These are phyloP conservation scores for Drosophila kurseongensis DNA, from an alignment of 1,140 invertebrate genomes.

Conservation along the genomic window DNA sequence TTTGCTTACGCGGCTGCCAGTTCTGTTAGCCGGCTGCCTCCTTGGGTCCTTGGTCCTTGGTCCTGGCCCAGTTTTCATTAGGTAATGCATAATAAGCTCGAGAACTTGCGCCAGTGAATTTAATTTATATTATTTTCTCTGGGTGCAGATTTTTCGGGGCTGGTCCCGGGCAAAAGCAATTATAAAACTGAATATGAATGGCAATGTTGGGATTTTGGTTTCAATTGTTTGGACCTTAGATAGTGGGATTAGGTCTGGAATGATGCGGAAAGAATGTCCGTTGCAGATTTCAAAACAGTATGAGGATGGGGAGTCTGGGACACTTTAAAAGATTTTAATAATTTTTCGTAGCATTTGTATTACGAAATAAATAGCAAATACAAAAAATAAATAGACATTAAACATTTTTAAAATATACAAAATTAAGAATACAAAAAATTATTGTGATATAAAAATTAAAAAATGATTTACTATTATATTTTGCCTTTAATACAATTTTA, in stretches of 20 bases:
- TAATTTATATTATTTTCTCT: constrained; percentile 63
- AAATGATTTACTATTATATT: no score
- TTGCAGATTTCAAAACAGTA: background rate
- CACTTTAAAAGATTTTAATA: no score
- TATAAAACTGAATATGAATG: constrained; percentile 32
- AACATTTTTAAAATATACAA: no score
- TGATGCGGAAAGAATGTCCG: background rate
- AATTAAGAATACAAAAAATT: no score
- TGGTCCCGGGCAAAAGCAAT: constrained; percentile 34
- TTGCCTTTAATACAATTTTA: no score
- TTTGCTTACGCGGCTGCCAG: constrained; percentile 69
- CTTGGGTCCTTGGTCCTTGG: background rate
- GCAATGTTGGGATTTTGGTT: background rate
- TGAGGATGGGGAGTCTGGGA: no score
- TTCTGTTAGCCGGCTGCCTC: constrained; percentile 4
- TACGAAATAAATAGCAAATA: no score
- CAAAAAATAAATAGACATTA: no score
- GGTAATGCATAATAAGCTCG: constrained; percentile 77
- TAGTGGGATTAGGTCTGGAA: background rate
- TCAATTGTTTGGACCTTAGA: constrained; percentile 8
- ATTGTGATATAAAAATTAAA: no score
- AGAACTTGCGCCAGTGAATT: constrained; percentile 58
- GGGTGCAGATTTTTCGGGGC: constrained; percentile 9
- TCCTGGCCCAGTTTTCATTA: constrained; percentile 74
- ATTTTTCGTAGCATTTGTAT: no score